Percentiles rank a stretch among this genome's conserved stretches.
phyloP scores from a whole-genome alignment of 35 echinoderm and acorn worm genomes.

The Nesometra sesokonis region DNA sequence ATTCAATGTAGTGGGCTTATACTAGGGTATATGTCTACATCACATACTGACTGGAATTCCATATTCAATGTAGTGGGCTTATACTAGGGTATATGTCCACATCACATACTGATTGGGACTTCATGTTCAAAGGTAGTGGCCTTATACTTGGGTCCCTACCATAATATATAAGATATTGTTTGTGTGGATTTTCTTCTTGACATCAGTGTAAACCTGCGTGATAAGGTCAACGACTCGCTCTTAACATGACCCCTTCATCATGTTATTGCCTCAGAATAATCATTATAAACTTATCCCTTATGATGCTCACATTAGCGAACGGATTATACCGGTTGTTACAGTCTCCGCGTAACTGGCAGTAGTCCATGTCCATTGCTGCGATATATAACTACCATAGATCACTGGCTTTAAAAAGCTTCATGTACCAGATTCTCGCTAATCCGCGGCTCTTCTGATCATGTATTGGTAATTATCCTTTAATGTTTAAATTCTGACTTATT shows the following conservation, averaged over 20 bases:
- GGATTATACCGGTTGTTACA: not conserved
- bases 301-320: not conserved
- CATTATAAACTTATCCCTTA: not conserved
- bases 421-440: not conserved
- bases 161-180: too few relatives aligned
- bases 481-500: too few relatives aligned
- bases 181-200: not conserved
- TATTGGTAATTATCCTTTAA: too few relatives aligned
- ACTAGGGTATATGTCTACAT: too few relatives aligned
- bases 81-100: too few relatives aligned
- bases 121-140: too few relatives aligned
- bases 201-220: not conserved
- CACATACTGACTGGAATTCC: too few relatives aligned
- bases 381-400: not conserved
- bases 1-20: too few relatives aligned
- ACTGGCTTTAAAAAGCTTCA: not conserved
- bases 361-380: not conserved
- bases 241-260: not conserved
- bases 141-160: too few relatives aligned
- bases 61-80: too few relatives aligned
- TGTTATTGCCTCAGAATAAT: not conserved
- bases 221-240: not conserved
- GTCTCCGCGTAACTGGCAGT: not conserved
- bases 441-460: not conserved
- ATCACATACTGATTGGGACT: too few relatives aligned